Evolutionary conservation across 2,888 invertebrate species (phyloP), one percentile per base, ranked within the genome.

Genomic region (Taphrorychus bicolor): DNA sequence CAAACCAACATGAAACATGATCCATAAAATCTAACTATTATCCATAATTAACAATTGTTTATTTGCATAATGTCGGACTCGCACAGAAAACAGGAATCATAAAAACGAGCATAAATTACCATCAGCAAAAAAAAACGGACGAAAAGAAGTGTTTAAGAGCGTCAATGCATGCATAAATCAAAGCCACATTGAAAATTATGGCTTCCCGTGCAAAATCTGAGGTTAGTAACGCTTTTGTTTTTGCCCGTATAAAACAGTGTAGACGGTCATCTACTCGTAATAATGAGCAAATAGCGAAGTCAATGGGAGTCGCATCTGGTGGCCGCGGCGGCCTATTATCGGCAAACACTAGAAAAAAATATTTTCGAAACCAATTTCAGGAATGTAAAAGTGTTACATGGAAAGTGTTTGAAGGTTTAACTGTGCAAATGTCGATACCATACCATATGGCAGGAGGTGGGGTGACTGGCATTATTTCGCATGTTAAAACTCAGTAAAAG

Each of bases 391-490:
- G 9, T 32, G 32, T 32, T 32, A 32, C 32, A 32, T 32, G 32
- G 11, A 32, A 32, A 32, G 32, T 32, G 32, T 32, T 32, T 32
- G n/a, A 32, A 32, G 1, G 3, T 11, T 32, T 7, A 32, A 32
- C 32, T 32, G 32, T 32, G 32, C 32, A 11, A 32, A 11, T 32
- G 32, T 32, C 32, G 32, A 32, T 14, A 16, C 41, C 56, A 56
- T 56, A 40, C 19, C 56, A 56, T 56, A 40, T 41, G 41, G 56
- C n/a, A 11, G 16, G 17, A 56, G 41, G 14, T 24, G 32, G 54
- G 22, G 42, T 58, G 41, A 64, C 22, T 52, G 64, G 64, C 49
- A 59, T 48, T 64, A 19, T 52, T 42, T 64, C 42, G 64, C 64
- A 58, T 64, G 64, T 45, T 56, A 51, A 52, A n/a, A 9, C 14